phyloP scores from a whole-genome alignment of 2,888 invertebrate species.

The Phyllotreta striolata region DNA sequence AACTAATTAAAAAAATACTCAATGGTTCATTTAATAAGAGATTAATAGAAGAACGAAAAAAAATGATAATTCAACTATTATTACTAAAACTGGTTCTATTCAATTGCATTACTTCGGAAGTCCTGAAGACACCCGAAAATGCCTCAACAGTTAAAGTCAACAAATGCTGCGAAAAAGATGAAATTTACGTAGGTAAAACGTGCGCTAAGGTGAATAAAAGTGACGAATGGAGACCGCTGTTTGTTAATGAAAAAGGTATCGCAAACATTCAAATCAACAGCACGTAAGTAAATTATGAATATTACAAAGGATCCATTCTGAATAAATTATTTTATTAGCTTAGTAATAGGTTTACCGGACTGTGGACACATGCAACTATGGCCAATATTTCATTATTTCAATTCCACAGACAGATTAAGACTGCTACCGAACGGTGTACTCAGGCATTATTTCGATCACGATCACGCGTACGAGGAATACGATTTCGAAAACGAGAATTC shows the following conservation, averaged over 20 bases:
- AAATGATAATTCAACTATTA: slow-evolving; percentile 1
- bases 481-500: slow-evolving; percentile 61
- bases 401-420: slow-evolving; percentile 69
- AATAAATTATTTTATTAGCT: slow-evolving; percentile 55
- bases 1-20: slow-evolving; percentile 2
- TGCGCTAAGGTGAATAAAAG: slow-evolving; percentile 72
- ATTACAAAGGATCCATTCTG: no score
- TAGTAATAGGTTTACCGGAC: slow-evolving; percentile 72
- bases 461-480: slow-evolving; percentile 56
- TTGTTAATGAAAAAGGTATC: slow-evolving; percentile 70
- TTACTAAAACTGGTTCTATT: slow-evolving; percentile 16
- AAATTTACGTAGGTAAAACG: slow-evolving; percentile 72
- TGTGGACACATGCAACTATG: slow-evolving; percentile 76
- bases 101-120: slow-evolving; percentile 30
- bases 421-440: slow-evolving; percentile 76
- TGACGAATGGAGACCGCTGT: slow-evolving; percentile 71
- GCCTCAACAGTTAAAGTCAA: slow-evolving; percentile 66
- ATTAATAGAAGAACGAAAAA: slow-evolving; percentile 16
- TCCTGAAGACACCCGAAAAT: slow-evolving; percentile 23
- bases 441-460: slow-evolving; percentile 75
- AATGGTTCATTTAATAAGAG: not conserved
- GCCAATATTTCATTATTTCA: slow-evolving; percentile 71
- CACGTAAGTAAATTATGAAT: slow-evolving; percentile 50
- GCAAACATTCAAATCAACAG: slow-evolving; percentile 65
- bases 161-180: slow-evolving; percentile 80